Evolutionary conservation across 2,888 invertebrate genomes (phyloP).

Genomic region (Cheilosia impressa): DNA sequence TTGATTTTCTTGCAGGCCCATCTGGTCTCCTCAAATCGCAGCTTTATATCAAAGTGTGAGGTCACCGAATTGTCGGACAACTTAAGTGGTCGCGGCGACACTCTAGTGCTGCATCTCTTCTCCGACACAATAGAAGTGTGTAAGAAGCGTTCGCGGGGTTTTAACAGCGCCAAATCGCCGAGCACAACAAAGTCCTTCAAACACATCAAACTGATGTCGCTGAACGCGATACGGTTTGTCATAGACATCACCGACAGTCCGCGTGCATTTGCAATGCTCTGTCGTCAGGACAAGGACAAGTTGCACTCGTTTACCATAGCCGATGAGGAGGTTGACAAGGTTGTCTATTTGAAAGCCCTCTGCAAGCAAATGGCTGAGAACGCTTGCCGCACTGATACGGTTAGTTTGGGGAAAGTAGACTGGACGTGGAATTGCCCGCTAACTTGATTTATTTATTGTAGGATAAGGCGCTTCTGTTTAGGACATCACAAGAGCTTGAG

Average conservation of each 20-base stretch:
- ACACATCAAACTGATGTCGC: conserved; percentile 94
- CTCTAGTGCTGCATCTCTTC: conserved; percentile 95
- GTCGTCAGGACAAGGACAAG: conserved; percentile 94
- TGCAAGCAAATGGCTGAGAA: conserved; percentile 96
- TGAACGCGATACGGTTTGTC: conserved; percentile 95
- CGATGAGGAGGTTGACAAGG: conserved; percentile 93
- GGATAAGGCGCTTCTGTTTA: conserved; percentile 82
- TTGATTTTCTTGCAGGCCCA: conserved; percentile 87
- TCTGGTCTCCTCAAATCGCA: conserved; percentile 95
- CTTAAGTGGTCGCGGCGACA: conserved; percentile 93
- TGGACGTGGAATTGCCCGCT: background rate
- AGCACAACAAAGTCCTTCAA: conserved; percentile 93
- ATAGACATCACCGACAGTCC: conserved; percentile 95
- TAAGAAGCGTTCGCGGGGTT: conserved; percentile 91
- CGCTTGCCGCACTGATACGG: conserved; percentile 96
- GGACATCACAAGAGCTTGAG: conserved; percentile 88
- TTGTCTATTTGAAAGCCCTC: conserved; percentile 91
- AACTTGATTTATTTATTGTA: conserved; percentile 63
- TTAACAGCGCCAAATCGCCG: conserved; percentile 89
- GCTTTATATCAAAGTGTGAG: conserved; percentile 94
- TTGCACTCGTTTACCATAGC: conserved; percentile 94
- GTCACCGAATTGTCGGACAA: conserved; percentile 94
- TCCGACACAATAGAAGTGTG: conserved; percentile 97
- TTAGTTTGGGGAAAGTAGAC: conserved; percentile 84
- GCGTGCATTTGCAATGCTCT: conserved; percentile 95